Evolutionary conservation across 2,888 invertebrate species (phyloP), one percentile per base, ranked within the genome.

Genomic region (Diploptera punctata): DNA sequence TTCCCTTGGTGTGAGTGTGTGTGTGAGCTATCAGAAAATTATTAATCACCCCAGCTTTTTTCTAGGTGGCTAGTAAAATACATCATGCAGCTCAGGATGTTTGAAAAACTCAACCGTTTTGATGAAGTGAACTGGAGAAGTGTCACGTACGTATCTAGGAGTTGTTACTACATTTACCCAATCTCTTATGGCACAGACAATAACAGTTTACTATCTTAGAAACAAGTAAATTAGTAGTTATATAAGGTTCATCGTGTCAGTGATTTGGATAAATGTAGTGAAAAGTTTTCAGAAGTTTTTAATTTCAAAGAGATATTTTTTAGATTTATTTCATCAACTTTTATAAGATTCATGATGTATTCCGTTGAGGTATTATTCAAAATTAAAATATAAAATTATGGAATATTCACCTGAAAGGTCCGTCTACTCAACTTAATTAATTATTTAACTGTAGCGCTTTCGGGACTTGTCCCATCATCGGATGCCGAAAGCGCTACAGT

Each of bases 21-120:
- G 84, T 82, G 82, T 83, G 84, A 82, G 81, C 81, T 71, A 69
- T 65, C 81, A 83, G 83, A 86, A 86, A 85, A 84, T 83, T 86
- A 87, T 86, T 87, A 87, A 87, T 87, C 83, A 84, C 85, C 85
- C 85, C 86, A 87, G 87, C 84, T 85, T 87, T 86, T 86, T 87
- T 87, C 85, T 87, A 87, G 87, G 87, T 86, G 68, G 71, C 71
- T 74, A 74, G 70, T 75, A 62, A 69, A 68, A 52, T 73, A 21
- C 69, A 69, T 44, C 69, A 67, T n/a, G 69, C 69, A 69, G 65
- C 47, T 71, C 69, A 73, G 70, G 73, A 73, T 70, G 72, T 73
- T 70, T 70, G 73, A 60, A 72, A 72, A 62, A 67, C 54, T 43
- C 68, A 65, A 65, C 73, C 67, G 70, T 61, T 70, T 70, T 47